These are phyloP conservation scores for Vipera latastei DNA, from an alignment of 2,797 vertebrate species.

Conservation along the genomic window DNA sequence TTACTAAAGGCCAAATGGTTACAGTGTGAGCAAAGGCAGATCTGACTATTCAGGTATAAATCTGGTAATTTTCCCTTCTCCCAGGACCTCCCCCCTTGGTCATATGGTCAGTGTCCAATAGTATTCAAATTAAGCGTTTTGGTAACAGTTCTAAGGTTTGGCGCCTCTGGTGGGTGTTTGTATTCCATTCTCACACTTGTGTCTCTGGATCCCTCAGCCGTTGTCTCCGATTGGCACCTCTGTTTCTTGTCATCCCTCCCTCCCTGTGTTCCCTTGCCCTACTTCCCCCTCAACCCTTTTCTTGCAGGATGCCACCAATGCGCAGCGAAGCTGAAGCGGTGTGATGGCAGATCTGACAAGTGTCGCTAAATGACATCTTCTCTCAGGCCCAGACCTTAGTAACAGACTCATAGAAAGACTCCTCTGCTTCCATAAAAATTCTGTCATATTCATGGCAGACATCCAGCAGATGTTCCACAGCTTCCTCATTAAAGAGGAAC, in stretches of 20 bases:
- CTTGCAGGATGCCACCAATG: neutral
- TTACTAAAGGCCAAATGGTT: too few relatives aligned
- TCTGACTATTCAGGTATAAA: too few relatives aligned
- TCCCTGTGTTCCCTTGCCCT: too few relatives aligned
- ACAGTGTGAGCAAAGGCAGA: too few relatives aligned
- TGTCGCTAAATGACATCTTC: neutral
- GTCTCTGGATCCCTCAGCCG: neutral
- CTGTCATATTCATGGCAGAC: neutral
- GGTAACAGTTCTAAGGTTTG: neutral
- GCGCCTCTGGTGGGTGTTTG: neutral
- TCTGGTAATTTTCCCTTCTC: neutral
- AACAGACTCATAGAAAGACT: neutral
- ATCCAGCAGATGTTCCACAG: neutral
- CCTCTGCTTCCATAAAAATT: neutral
- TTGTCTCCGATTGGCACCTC: neutral
- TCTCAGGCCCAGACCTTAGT: neutral
- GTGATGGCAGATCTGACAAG: neutral
- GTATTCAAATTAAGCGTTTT: neutral
- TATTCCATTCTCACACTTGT: neutral
- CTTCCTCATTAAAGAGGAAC: neutral
- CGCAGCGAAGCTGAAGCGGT: rapidly evolving
- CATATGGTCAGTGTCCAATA: neutral
- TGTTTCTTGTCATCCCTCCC: neutral
- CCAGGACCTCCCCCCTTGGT: neutral
- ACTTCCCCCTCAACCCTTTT: neutral